Base-by-base conservation (phyloP, 2,797 vertebrate genomes). In the Valencia hispanica region DNA sequence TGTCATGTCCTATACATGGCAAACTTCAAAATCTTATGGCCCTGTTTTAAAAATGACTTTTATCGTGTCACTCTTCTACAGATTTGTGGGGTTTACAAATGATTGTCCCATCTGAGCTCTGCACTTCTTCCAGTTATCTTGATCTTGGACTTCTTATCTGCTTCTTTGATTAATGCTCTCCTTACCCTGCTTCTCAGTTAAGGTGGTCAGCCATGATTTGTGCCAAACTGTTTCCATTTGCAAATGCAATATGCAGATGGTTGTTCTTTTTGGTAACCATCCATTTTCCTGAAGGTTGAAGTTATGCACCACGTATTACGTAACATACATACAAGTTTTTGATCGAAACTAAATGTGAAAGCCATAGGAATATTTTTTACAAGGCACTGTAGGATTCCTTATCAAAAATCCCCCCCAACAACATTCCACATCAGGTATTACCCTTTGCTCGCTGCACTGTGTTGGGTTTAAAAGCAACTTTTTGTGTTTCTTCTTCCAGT, bases 401-500 rank as follows among this genome's bases (percentile, higher is more conserved):
- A 15, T 47, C 12, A 12, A 47, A 47, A 47, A 12, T 11, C 14
- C 14, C n/a, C 53, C 53, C 27, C n/a, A 55, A 55, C 34, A 22
- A 20, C 14, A 39, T 65, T 39, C 10, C 34, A 36, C 20, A 36
- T 20, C 34, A 65, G 20, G 39, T 11, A 63, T 59, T 1, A 32
- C 1, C 27, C 6, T 17, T 59, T 30, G 10, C 20, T 14, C 2
- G 6, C 17, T 50, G 10, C 50, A 1, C 12, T 75, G 10, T 61
- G 8, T 4, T 78, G 5, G 20, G 12, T 66, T 73, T 17, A 22
- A 76, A 18, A 5, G 15, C 4, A 0, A 30, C 17, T 65, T 30
- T 27, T 1, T 43, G 4, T 15, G 12, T 75, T 71, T 68, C 43
- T 5, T 0, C 12, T 22, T 90, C 43, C 90, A 99, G 98, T 86